Conservation (phyloP, 2,113 vertebrate genomes). For the Psammodynastes pulverulentus region DNA sequence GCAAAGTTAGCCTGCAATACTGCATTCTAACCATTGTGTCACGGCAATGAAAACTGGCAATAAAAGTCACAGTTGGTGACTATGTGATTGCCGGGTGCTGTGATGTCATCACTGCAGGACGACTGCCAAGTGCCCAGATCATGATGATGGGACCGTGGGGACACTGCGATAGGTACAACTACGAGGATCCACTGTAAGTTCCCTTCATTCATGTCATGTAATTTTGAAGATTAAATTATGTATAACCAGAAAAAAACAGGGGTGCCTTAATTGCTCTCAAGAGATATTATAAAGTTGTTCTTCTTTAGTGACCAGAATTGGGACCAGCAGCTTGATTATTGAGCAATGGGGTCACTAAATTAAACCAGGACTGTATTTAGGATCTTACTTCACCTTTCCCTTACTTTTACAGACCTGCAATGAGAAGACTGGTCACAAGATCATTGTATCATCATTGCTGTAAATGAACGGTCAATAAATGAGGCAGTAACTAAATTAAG, state of each 20-base stretch:
- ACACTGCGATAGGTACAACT: not conserved
- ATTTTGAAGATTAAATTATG: not conserved
- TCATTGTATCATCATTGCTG: not conserved
- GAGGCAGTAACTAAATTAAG: not conserved
- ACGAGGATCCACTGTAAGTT: not conserved
- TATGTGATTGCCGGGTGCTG: not conserved
- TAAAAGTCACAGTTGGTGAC: not conserved
- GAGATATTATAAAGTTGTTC: not conserved
- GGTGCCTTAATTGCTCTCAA: not conserved
- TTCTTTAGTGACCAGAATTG: not conserved
- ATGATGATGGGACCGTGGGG: not conserved
- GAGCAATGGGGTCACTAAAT: not conserved
- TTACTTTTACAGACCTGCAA: not conserved
- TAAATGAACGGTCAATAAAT: not conserved
- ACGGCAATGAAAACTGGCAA: not conserved
- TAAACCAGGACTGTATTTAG: not conserved
- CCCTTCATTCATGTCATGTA: not conserved
- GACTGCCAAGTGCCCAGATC: not conserved
- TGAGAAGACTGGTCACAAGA: not conserved
- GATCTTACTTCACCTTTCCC: not conserved
- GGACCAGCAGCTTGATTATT: not conserved
- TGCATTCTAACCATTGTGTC: no score
- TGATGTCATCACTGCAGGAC: not conserved
- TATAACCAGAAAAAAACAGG: not conserved
- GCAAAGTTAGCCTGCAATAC: no score